Percentiles rank a stretch among this genome's conserved stretches.
phyloP scores from a whole-genome alignment of 2,888 invertebrate genomes.

The Arctia plantaginis region DNA sequence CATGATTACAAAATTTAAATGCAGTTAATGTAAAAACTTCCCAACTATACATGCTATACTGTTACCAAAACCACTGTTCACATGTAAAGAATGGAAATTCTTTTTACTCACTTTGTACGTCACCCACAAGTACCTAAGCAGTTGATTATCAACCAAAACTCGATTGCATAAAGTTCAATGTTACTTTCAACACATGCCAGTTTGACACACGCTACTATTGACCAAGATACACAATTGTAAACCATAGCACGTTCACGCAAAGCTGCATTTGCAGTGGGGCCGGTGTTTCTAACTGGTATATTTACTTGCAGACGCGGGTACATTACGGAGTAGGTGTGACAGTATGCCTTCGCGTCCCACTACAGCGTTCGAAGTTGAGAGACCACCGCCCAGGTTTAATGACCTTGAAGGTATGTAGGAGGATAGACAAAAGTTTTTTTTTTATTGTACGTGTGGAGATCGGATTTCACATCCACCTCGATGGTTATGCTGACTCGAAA shows the following conservation, averaged over 20 bases:
- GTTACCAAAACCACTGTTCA: background rate
- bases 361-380: constrained; percentile 90
- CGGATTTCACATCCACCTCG: too few relatives aligned
- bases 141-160: background rate
- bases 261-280: constrained; percentile 9
- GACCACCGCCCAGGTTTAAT: constrained; percentile 72
- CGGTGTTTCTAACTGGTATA: constrained; percentile 19
- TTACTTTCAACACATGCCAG: background rate
- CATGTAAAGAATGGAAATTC: background rate
- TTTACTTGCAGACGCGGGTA: constrained; percentile 72
- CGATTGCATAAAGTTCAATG: constrained; percentile 4
- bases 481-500: too few relatives aligned
- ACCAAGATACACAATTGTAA: constrained; percentile 9
- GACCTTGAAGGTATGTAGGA: constrained; percentile 55
- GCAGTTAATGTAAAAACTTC: background rate
- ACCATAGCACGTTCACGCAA: constrained; percentile 22
- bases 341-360: constrained; percentile 92
- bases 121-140: background rate
- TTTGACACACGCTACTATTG: background rate
- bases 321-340: constrained; percentile 91
- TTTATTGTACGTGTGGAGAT: too few relatives aligned
- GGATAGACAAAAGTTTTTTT: background rate
- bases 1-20: constrained; percentile 15
- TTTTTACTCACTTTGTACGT: background rate
- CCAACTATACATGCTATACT: constrained; percentile 1